Conservation (phyloP, 2,888 invertebrate genomes). For the Cryptus viduatorius region DNA sequence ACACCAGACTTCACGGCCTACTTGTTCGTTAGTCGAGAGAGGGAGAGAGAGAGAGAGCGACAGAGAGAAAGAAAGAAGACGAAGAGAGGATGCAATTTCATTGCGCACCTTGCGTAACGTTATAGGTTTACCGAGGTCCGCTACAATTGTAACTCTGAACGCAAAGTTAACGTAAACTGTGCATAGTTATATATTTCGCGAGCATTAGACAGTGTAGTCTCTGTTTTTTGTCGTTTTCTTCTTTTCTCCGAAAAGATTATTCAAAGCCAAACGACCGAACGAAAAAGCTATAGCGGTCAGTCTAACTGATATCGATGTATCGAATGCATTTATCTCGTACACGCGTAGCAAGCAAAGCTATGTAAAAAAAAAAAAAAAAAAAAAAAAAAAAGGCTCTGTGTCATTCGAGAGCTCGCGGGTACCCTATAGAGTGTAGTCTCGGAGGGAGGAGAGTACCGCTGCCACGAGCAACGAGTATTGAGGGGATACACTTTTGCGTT, state of each 20-base stretch:
- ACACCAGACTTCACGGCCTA: slow-evolving; percentile 67
- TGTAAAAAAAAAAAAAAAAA: background rate
- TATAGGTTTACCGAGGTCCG: slow-evolving; percentile 43
- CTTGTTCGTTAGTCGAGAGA: slow-evolving; percentile 48
- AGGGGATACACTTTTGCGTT: slow-evolving; percentile 51
- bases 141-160: slow-evolving; percentile 2
- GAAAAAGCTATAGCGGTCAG: slow-evolving; percentile 16
- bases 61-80: slow-evolving; percentile 25
- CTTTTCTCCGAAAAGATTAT: background rate
- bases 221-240: background rate
- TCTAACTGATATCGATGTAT: slow-evolving; percentile 26
- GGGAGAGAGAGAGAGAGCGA: background rate
- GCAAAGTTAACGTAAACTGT: background rate
- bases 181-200: background rate
- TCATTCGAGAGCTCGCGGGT: slow-evolving; percentile 17
- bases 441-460: slow-evolving; percentile 4
- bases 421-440: background rate
- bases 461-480: slow-evolving; percentile 16
- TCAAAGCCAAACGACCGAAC: background rate
- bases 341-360: background rate
- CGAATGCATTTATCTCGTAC: slow-evolving; percentile 23
- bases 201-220: background rate
- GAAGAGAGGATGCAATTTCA: slow-evolving; percentile 56
- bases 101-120: slow-evolving; percentile 64
- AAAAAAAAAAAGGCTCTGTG: background rate